A percentile compares a stretch with the other conserved stretches of the same genome.
phyloP scores from a whole-genome alignment of 2,888 invertebrate species.

The Celastrina argiolus region DNA sequence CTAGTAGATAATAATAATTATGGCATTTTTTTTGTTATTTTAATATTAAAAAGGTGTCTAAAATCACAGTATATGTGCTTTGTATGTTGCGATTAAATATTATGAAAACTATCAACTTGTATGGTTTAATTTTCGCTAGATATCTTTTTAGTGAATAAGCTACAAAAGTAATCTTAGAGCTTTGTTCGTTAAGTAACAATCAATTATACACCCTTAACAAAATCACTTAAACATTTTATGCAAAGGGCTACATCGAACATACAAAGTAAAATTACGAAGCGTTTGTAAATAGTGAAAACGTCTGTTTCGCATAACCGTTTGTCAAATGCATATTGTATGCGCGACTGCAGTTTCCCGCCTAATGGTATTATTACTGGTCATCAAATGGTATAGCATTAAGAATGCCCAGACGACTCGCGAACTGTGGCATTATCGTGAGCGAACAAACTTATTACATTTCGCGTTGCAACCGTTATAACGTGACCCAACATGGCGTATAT shows the following conservation, averaged over 20 bases:
- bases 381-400: constrained; percentile 45
- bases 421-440: constrained; percentile 71
- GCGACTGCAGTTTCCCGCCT: background rate
- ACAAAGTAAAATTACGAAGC: background rate
- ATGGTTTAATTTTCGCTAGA: no score
- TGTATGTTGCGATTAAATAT: no score
- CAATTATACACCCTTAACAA: background rate
- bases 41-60: no score
- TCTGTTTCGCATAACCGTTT: constrained; percentile 10
- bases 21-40: no score
- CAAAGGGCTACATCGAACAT: background rate
- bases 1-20: no score
- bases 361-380: constrained; percentile 29
- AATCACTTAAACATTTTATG: background rate
- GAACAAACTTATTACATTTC: constrained; percentile 60
- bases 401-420: constrained; percentile 48
- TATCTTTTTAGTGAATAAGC: background rate
- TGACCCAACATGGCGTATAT: constrained; percentile 39
- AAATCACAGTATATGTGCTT: no score
- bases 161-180: background rate
- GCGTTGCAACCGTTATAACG: constrained; percentile 47
- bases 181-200: background rate
- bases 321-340: constrained; percentile 5
- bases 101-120: no score
- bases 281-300: background rate